Evolutionary conservation across 2,888 invertebrate genomes (phyloP), one percentile per base, ranked within the genome.

Genomic region (Podotricha telesiphe): DNA sequence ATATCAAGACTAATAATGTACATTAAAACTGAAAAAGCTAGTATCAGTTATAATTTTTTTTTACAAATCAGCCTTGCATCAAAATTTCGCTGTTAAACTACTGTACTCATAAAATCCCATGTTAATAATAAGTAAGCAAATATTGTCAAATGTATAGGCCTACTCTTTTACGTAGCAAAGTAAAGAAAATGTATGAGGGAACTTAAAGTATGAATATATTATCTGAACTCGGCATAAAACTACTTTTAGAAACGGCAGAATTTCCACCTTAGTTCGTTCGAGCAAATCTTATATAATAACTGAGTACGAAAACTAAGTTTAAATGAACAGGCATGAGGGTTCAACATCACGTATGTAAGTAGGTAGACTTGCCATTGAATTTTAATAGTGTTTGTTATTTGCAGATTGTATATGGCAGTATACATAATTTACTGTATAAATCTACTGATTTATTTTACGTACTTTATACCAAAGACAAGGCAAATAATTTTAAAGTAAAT

Each of bases 231-330:
- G n/a, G n/a, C n/a, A 8, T 45, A 45, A n/a, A 17, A n/a, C 20
- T 42, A 22, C 11, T 45, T 22, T 42, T 8, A 48, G 22, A 62
- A 56, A 45, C 48, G 34, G 22, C 58, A 58, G 20, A 65, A 67
- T 59, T 66, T 59, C 50, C 66, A 51, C 42, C 50, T 53, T 7
- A 61, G 45, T 15, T 11, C 28, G 61, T 51, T 61, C 34, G 19
- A 28, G 20, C 51, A 42, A 51, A 53, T 61, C 34, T 67, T 61
- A 61, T 51, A 45, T 61, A 61, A 67, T 45, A 51, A 51, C 45
- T 11, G 48, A 20, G 42, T 34, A 45, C 42, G 51, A 15, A 45
- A 42, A 67, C 34, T 61, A 19, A 45, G 28, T 53, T 61, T 34
- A 45, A 48, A 53, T 45, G 42, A 67, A 15, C 50, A n/a, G 13